Evolutionary conservation across 2,797 vertebrate genomes (phyloP).

Genomic region (Sebastiscus albofasciatus): DNA sequence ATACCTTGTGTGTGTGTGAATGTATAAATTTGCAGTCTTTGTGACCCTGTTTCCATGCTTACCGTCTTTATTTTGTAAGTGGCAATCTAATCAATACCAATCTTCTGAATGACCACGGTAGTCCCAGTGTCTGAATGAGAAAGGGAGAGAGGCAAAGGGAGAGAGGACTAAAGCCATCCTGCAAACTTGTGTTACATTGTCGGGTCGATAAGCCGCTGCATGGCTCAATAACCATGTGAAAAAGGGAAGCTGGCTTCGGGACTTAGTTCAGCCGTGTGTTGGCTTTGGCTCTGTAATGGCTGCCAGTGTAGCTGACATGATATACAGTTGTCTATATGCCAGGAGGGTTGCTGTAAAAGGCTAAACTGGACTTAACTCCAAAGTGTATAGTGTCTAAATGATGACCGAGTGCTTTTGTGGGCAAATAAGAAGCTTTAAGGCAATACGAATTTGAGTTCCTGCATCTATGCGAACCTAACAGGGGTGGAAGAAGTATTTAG

Average conservation of each 20-base stretch:
- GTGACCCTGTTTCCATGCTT: slow-evolving; percentile 17
- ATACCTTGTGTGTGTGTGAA: background rate
- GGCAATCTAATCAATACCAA: slow-evolving; percentile 53
- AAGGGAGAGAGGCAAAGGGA: background rate
- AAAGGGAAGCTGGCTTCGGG: slow-evolving; percentile 61
- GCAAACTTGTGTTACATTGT: slow-evolving; percentile 58
- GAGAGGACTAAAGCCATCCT: slow-evolving; percentile 27
- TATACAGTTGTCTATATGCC: slow-evolving; percentile 43
- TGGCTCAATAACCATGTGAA: slow-evolving; percentile 67
- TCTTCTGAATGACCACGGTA: slow-evolving; percentile 53
- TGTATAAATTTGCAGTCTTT: slow-evolving; percentile 11
- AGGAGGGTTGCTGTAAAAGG: slow-evolving; percentile 22
- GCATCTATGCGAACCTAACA: slow-evolving; percentile 1
- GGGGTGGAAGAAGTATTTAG: too few species aligned
- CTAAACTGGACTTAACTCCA: slow-evolving; percentile 24
- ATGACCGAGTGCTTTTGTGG: slow-evolving; percentile 3
- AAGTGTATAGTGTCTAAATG: slow-evolving; percentile 8
- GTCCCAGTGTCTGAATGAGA: slow-evolving; percentile 39
- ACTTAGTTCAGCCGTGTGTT: slow-evolving; percentile 44
- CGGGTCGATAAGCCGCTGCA: slow-evolving; percentile 63
- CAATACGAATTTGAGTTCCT: slow-evolving; percentile 4
- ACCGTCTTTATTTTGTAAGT: slow-evolving; percentile 45
- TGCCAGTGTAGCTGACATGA: slow-evolving; percentile 49
- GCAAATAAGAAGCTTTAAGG: slow-evolving; percentile 1
- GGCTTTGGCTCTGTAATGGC: slow-evolving; percentile 49